These are phyloP conservation scores for Dasyornis broadbenti DNA, from an alignment of 2,113 vertebrate species.

Conservation along the genomic window DNA sequence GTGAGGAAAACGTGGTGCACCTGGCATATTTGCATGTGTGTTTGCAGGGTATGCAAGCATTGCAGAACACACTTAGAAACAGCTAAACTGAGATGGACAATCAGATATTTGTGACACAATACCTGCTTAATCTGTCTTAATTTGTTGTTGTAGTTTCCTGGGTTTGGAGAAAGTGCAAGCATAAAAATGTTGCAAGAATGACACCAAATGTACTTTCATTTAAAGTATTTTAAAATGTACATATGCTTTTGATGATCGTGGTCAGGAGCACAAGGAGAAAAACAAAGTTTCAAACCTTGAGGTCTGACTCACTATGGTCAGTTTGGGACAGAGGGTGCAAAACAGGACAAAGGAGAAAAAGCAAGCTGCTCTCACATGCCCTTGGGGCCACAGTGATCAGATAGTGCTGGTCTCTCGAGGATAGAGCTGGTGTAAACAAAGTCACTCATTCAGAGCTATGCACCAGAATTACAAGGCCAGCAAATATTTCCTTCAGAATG, in stretches of 20 bases:
- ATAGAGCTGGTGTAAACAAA: background rate
- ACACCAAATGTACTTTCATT: background rate
- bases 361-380: background rate
- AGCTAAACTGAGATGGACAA: background rate
- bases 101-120: background rate
- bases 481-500: background rate
- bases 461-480: background rate
- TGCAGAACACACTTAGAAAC: background rate
- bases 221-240: background rate
- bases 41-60: background rate
- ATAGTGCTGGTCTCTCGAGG: fast-evolving
- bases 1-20: background rate
- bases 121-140: background rate
- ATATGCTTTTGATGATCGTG: background rate
- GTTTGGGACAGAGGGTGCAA: background rate
- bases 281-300: background rate
- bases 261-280: background rate
- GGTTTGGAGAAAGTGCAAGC: background rate
- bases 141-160: background rate
- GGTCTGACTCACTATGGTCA: background rate
- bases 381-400: background rate
- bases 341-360: background rate
- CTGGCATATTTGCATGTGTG: background rate
- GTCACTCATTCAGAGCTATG: background rate
- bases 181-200: background rate